Evolutionary conservation across 2,113 vertebrate genomes (phyloP).

Genomic region (Pimephales promelas): DNA sequence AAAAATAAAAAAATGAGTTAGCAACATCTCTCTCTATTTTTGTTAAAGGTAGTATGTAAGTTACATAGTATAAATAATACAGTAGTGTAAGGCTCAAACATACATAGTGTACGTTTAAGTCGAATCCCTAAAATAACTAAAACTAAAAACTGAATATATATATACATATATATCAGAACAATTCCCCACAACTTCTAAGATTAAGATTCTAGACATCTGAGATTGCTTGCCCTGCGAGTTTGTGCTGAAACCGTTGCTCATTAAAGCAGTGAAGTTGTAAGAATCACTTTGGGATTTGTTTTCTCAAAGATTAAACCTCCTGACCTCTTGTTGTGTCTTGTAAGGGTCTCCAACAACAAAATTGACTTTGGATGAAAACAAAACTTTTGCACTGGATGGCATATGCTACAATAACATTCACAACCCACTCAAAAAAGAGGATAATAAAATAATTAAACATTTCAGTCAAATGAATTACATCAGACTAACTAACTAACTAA

Average conservation of each 20-base stretch:
- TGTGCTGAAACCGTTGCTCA: neutral
- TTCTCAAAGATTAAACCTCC: conserved; percentile 32
- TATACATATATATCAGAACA: too few relatives aligned
- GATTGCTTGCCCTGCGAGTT: neutral
- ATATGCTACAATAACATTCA: neutral
- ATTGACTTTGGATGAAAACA: neutral
- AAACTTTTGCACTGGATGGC: neutral
- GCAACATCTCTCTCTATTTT: too few relatives aligned
- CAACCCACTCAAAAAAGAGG: neutral
- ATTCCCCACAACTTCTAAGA: too few relatives aligned
- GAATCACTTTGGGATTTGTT: conserved; percentile 23
- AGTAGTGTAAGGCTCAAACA: too few relatives aligned
- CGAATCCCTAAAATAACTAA: too few relatives aligned
- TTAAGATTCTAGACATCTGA: neutral
- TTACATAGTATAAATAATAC: too few relatives aligned
- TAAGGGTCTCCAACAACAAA: neutral
- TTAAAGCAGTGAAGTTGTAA: conserved; percentile 1
- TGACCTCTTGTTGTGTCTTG: neutral
- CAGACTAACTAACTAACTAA: too few relatives aligned
- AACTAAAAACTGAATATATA: too few relatives aligned
- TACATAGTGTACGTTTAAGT: too few relatives aligned
- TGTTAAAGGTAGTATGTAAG: too few relatives aligned
- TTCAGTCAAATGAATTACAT: neutral
- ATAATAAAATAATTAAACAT: neutral
- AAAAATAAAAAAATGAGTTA: too few relatives aligned